These are phyloP conservation scores for Lacanobia oleracea DNA, from an alignment of 2,888 invertebrate genomes.

Conservation along the genomic window DNA sequence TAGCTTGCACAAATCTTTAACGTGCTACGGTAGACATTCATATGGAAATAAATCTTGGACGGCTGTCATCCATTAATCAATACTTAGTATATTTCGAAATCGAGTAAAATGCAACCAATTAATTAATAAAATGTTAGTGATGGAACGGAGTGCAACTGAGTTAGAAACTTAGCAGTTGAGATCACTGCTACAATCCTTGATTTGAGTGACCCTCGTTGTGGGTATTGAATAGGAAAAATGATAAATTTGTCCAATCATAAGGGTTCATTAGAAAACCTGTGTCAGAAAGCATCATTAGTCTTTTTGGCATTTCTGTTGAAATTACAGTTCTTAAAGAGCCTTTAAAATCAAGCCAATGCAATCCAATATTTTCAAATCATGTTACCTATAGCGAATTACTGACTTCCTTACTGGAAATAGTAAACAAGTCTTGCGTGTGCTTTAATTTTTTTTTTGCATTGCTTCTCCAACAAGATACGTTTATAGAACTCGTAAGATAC, in stretches of 20 bases:
- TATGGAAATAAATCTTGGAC: constrained; percentile 35
- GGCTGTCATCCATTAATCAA: constrained; percentile 17
- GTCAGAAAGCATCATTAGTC: too few relatives aligned
- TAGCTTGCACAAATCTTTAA: constrained; percentile 30
- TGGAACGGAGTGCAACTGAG: background rate
- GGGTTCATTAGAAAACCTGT: too few relatives aligned
- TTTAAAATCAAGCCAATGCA: background rate
- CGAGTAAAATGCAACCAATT: background rate
- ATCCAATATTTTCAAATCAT: background rate
- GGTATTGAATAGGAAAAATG: too few relatives aligned
- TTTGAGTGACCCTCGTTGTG: too few relatives aligned
- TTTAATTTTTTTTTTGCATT: constrained; percentile 20
- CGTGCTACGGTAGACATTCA: constrained; percentile 22
- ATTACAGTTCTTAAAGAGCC: too few relatives aligned
- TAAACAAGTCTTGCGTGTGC: background rate
- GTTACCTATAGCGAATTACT: background rate
- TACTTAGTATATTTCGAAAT: background rate
- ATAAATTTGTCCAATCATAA: too few relatives aligned
- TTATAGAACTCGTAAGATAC: constrained; percentile 13
- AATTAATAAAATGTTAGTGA: too few relatives aligned
- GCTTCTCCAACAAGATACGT: too few relatives aligned
- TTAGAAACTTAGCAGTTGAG: background rate
- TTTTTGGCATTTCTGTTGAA: too few relatives aligned
- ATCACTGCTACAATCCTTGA: too few relatives aligned
- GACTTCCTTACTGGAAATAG: background rate